Percentiles rank a stretch among this genome's conserved stretches.
phyloP scores from a whole-genome alignment of 2,888 invertebrate genomes.

The Sphaerophoria taeniata region DNA sequence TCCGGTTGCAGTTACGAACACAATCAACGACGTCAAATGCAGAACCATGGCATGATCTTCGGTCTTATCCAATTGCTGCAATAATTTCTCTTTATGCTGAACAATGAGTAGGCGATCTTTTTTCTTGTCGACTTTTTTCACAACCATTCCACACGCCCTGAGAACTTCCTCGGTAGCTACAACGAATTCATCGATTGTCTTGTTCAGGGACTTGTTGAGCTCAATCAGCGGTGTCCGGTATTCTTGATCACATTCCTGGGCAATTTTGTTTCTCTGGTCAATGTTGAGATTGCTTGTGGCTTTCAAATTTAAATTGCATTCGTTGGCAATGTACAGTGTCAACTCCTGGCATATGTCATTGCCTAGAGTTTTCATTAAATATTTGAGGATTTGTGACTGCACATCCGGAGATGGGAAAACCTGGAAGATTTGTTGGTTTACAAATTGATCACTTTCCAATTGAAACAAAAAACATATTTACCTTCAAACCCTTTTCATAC shows the following conservation, averaged over 20 bases:
- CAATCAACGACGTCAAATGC: slow-evolving; percentile 89
- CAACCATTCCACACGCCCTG: slow-evolving; percentile 89
- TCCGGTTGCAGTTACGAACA: slow-evolving; percentile 92
- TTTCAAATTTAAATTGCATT: slow-evolving; percentile 87
- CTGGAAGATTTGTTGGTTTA: slow-evolving; percentile 75
- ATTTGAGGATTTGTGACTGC: slow-evolving; percentile 89
- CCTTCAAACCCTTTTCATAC: slow-evolving; percentile 90
- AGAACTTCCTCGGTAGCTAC: slow-evolving; percentile 89
- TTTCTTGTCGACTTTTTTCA: slow-evolving; percentile 95
- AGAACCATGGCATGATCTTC: slow-evolving; percentile 91
- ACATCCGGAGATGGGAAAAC: slow-evolving; percentile 85
- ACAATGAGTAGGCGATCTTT: slow-evolving; percentile 90
- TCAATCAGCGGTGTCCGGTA: slow-evolving; percentile 87
- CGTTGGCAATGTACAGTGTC: slow-evolving; percentile 90
- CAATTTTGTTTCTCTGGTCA: slow-evolving; percentile 88
- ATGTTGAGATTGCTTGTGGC: slow-evolving; percentile 84
- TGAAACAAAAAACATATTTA: neutral
- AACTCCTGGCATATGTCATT: slow-evolving; percentile 92
- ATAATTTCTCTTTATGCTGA: slow-evolving; percentile 91
- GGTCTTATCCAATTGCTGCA: slow-evolving; percentile 89
- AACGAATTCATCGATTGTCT: slow-evolving; percentile 91
- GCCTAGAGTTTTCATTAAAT: slow-evolving; percentile 92
- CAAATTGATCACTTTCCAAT: too few relatives aligned
- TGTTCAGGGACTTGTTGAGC: slow-evolving; percentile 88
- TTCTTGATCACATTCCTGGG: slow-evolving; percentile 87